These are phyloP conservation scores for Drosophila obscura DNA, from an alignment of 1,140 invertebrate species.

Conservation along the genomic window DNA sequence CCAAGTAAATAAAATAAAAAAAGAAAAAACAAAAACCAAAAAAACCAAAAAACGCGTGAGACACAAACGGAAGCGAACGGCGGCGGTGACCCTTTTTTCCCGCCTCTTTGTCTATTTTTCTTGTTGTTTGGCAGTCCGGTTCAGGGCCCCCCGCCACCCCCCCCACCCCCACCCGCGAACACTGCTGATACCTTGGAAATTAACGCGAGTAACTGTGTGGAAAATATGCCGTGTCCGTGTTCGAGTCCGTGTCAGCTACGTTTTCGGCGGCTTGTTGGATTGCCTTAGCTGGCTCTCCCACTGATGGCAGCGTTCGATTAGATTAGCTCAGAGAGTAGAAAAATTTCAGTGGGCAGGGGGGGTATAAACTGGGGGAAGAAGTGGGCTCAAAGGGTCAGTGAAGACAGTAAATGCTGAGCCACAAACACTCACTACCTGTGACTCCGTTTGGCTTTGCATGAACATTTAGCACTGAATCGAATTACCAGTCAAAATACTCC, in stretches of 20 bases:
- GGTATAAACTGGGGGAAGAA: not conserved
- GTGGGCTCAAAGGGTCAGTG: no score
- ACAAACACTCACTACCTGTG: no score
- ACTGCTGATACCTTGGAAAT: constrained; percentile 41
- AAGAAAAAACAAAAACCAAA: no score
- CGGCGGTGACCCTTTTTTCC: constrained; percentile 57
- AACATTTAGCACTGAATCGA: no score
- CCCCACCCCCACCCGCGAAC: not conserved
- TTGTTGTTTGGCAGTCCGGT: constrained; percentile 32
- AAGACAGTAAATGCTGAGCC: no score
- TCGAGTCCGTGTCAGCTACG: constrained; percentile 10
- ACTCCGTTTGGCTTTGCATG: no score
- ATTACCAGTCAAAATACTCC: no score
- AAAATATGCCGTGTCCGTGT: constrained; percentile 71
- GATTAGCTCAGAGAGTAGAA: constrained; percentile 15
- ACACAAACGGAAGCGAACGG: constrained; percentile 53
- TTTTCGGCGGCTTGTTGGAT: not conserved
- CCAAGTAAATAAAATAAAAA: constrained; percentile 49
- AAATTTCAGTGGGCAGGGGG: no score
- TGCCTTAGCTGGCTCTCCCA: constrained; percentile 7
- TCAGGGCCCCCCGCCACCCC: not conserved
- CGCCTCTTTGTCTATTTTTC: constrained; percentile 33
- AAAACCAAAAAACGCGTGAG: constrained; percentile 22
- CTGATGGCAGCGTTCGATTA: constrained; percentile 42
- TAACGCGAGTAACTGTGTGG: constrained; percentile 75